Conservation (phyloP, 1,140 invertebrate species). For the Ctenoplectra terminalis region DNA sequence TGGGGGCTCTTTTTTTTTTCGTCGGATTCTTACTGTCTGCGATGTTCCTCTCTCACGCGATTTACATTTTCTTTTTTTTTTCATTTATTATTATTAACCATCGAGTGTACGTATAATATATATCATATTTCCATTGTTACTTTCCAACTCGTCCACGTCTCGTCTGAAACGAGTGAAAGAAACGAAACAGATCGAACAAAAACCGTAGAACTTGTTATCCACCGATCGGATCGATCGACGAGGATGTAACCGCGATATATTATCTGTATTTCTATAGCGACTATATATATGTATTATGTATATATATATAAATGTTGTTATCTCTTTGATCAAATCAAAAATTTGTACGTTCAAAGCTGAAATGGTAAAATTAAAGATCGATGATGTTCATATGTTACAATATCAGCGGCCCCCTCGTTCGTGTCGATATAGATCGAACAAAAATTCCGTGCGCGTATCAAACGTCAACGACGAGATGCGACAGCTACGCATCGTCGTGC, state of each 20-base stretch:
- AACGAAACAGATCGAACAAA: conserved; percentile 20
- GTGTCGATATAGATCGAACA: conserved; percentile 10
- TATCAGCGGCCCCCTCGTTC: not conserved
- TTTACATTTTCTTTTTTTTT: conserved; percentile 4
- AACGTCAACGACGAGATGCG: conserved; percentile 23
- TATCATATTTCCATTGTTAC: not conserved
- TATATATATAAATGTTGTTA: not conserved
- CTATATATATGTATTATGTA: not conserved
- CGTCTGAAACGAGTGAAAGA: conserved; percentile 22
- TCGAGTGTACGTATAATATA: not conserved
- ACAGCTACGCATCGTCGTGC: not conserved
- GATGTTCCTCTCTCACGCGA: conserved; percentile 31
- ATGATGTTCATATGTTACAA: no score
- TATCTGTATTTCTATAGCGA: not conserved
- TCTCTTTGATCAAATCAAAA: no score
- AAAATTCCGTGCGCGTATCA: conserved; percentile 18
- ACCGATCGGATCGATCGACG: not conserved
- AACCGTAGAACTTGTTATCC: not conserved
- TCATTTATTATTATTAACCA: conserved; percentile 1
- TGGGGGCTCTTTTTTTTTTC: not conserved
- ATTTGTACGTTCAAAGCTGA: not conserved
- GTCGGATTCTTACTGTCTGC: conserved; percentile 3
- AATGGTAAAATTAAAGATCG: not conserved
- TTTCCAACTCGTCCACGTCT: conserved; percentile 34
- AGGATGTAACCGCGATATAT: not conserved